Evolutionary conservation across 2,888 invertebrate species (phyloP), one percentile per base, ranked within the genome.

Genomic region (Apodemia zela): DNA sequence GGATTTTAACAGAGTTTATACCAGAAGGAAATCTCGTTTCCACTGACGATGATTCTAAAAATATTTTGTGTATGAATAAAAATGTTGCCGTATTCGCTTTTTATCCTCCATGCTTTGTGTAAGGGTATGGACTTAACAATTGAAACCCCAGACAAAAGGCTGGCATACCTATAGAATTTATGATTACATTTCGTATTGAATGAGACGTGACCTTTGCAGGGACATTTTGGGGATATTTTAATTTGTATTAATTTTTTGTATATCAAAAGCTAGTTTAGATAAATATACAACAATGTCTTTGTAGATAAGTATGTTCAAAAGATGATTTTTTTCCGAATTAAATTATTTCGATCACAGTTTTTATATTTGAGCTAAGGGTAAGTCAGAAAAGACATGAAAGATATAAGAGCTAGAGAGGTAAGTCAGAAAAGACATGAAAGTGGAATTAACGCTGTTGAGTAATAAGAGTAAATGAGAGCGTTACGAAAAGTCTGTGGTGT

Each of bases 1-100:
- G 65, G 67, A 67, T 69, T 69, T 68, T 61, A 63, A 62, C 65
- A 63, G 66, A 68, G 65, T 69, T 68, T 64, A 61, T 68, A 59
- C 59, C 65, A 60, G 65, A 66, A 69, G 65, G 65, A 69, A 71
- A 72, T 68, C 66, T 66, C 66, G 62, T 68, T 68, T 67, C 35
- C 49, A 54, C 21, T 54, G 54, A 54, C 54, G 64, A 64, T 65
- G 59, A 69, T 70, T 68, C 68, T 68, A 64, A 60, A 63, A 64
- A 68, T 65, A 65, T 54, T 54, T 54, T 54, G 54, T 54, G 54
- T 54, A 15, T 54, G 54, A 54, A 54, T 54, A 54, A 54, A 54
- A 54, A 54, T 54, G 54, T 54, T 54, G 15, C 25, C 25, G 29
- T 54, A 54, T 54, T 54, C 54, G 54, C 15, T 15, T 54, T 25